Conservation (phyloP, 64 coral and sea anemone species). For the Montipora cactus region DNA sequence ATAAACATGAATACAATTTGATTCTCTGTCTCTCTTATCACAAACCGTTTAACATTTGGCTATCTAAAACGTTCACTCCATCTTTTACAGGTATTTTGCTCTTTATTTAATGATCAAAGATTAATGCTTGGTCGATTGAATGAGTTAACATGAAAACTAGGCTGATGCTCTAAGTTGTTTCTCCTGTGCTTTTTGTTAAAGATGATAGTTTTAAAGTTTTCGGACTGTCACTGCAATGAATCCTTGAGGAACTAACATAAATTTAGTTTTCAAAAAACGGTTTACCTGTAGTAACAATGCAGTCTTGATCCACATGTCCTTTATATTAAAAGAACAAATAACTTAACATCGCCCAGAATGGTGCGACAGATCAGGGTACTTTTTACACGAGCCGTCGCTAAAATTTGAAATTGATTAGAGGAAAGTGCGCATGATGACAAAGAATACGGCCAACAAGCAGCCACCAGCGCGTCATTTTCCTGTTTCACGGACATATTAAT, state of each 20-base stretch:
- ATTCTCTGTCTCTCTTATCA: not conserved
- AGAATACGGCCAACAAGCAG: too few species aligned
- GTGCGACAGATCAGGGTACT: too few species aligned
- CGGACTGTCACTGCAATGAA: too few species aligned
- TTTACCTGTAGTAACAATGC: not conserved
- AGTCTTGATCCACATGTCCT: not conserved
- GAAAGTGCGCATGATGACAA: too few species aligned
- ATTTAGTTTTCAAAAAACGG: not conserved
- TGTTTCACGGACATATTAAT: too few species aligned
- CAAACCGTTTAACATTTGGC: too few species aligned
- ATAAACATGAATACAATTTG: not conserved
- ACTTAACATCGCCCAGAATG: too few species aligned
- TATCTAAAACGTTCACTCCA: too few species aligned
- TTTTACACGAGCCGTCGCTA: too few species aligned
- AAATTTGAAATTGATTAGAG: too few species aligned
- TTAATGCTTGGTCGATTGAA: not conserved
- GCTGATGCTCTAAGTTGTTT: not conserved
- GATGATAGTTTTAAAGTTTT: not conserved
- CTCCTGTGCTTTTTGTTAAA: not conserved
- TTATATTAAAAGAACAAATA: not conserved
- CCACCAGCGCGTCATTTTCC: too few species aligned
- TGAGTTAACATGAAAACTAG: not conserved
- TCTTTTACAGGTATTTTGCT: not conserved
- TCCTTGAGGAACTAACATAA: not conserved
- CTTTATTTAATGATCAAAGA: not conserved